Percentiles rank a stretch among this genome's conserved stretches.
Conservation (phyloP, 2,113 vertebrate species). For the Megaleporinus macrocephalus region DNA sequence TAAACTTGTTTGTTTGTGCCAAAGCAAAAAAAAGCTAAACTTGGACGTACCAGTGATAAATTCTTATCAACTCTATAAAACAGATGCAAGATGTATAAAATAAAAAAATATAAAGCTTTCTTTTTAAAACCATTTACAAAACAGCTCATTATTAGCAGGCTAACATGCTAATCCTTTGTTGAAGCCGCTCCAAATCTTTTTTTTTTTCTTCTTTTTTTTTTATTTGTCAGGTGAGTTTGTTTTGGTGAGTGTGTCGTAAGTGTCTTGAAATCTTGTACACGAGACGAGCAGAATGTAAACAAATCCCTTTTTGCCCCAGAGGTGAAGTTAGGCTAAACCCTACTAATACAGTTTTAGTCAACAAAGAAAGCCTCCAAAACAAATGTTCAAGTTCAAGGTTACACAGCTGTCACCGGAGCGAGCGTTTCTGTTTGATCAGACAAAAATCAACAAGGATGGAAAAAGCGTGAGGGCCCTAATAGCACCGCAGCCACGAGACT, state of each 20-base stretch:
- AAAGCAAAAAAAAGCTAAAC: background rate
- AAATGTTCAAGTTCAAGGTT: conserved; percentile 53
- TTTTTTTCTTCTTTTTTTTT: background rate
- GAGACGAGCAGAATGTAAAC: background rate
- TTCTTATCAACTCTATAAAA: background rate
- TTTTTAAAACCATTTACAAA: too few relatives aligned
- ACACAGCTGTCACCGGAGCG: conserved; percentile 62
- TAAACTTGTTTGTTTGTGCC: too few relatives aligned
- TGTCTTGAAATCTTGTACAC: background rate
- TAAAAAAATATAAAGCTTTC: background rate
- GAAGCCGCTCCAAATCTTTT: too few relatives aligned
- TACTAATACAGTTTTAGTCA: background rate
- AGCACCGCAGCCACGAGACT: background rate
- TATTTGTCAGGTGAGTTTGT: background rate
- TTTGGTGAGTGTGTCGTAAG: background rate
- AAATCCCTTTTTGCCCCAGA: background rate
- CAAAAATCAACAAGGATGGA: conserved; percentile 42
- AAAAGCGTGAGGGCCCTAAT: background rate
- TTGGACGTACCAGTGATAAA: background rate
- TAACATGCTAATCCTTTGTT: too few relatives aligned
- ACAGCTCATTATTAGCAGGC: too few relatives aligned
- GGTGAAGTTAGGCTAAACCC: background rate
- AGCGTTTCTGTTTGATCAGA: conserved; percentile 56
- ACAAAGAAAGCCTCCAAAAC: conserved; percentile 17
- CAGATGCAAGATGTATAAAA: background rate